Conservation (phyloP, 2,888 invertebrate genomes). For the Rhamphomyia laevipes region DNA sequence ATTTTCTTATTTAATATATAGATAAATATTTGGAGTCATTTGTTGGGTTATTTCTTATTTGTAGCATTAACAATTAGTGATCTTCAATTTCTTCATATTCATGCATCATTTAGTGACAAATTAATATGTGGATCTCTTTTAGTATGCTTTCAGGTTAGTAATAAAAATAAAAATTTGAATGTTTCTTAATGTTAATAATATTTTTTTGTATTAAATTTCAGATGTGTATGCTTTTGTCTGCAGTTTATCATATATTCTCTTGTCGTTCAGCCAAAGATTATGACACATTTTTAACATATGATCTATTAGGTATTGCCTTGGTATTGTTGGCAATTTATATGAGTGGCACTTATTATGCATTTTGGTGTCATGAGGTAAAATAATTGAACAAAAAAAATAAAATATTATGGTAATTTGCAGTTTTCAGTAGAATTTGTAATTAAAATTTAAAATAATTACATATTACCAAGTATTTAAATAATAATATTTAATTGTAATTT, state of each 20-base stretch:
- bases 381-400: background rate
- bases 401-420: background rate
- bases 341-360: constrained; percentile 92
- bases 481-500: no score
- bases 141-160: constrained; percentile 73
- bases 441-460: background rate
- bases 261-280: constrained; percentile 82
- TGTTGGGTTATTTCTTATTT: constrained; percentile 77
- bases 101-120: constrained; percentile 71
- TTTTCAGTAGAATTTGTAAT: no score
- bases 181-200: no score
- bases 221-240: constrained; percentile 86
- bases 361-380: constrained; percentile 85
- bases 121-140: constrained; percentile 71
- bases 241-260: constrained; percentile 88
- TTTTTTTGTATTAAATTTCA: constrained; percentile 38
- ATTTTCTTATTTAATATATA: constrained; percentile 11
- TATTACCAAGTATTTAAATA: background rate
- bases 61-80: constrained; percentile 75
- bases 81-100: constrained; percentile 62
- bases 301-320: constrained; percentile 85
- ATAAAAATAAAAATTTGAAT: no score
- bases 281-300: constrained; percentile 76
- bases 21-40: constrained; percentile 94
- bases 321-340: constrained; percentile 89